phyloP scores from a whole-genome alignment of 2,113 vertebrate species.

The Heterotis niloticus region DNA sequence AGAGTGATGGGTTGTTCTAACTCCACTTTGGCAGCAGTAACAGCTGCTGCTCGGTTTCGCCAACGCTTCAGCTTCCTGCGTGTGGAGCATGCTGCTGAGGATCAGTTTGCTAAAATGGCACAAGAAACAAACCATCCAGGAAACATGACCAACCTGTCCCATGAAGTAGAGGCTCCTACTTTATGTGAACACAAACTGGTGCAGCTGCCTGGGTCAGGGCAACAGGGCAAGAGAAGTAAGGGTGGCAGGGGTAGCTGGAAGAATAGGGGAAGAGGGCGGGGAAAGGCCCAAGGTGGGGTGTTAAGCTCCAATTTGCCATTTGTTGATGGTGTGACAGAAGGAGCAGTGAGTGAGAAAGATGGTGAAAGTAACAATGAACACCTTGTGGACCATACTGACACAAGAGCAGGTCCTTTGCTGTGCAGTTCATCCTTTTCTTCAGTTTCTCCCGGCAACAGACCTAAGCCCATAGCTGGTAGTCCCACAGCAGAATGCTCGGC shows the following conservation, averaged over 20 bases:
- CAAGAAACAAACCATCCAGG: not conserved
- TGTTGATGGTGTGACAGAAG: not conserved
- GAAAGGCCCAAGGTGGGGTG: not conserved
- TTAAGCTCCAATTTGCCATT: not conserved
- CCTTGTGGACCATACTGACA: not conserved
- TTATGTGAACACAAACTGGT: too few species aligned
- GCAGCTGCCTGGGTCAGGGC: not conserved
- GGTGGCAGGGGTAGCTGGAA: slow-evolving; percentile 23
- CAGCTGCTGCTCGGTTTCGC: slow-evolving; percentile 27
- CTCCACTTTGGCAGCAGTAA: not conserved
- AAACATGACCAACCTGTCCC: too few species aligned
- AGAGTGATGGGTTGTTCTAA: not conserved
- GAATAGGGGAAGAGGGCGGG: not conserved
- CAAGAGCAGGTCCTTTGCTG: not conserved
- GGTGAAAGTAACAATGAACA: not conserved
- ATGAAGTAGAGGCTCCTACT: too few species aligned
- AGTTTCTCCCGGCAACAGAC: not conserved
- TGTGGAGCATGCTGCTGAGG: not conserved
- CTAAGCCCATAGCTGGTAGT: not conserved
- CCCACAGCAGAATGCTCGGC: not conserved
- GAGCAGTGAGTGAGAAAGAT: not conserved
- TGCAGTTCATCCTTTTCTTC: not conserved
- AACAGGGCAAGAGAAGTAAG: not conserved
- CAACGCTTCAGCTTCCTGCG: not conserved
- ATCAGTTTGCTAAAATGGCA: slow-evolving; percentile 1